A percentile compares a stretch with the other conserved stretches of the same genome.
These are phyloP conservation scores for Apotomis betuletana DNA, from an alignment of 2,888 invertebrate genomes.

Conservation along the genomic window DNA sequence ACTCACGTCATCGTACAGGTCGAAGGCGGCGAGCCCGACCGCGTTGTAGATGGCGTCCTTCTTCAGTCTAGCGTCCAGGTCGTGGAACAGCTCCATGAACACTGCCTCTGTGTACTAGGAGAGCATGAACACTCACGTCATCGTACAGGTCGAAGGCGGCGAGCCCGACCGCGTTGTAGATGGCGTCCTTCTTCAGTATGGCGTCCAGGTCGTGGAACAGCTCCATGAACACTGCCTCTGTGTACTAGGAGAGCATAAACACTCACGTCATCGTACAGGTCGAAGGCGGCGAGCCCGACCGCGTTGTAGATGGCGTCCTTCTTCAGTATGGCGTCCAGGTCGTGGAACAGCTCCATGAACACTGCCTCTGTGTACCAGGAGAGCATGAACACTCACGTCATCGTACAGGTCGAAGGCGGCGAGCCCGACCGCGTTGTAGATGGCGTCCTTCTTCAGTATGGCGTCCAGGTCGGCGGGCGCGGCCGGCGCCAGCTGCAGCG, in stretches of 20 bases:
- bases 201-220: no score
- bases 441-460: slow-evolving; percentile 94
- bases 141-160: no score
- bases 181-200: no score
- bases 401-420: slow-evolving; percentile 95
- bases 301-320: slow-evolving; percentile 98
- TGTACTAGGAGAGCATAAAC: slow-evolving; percentile 5
- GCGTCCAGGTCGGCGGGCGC: slow-evolving; percentile 89
- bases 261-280: slow-evolving; percentile 93
- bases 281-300: slow-evolving; percentile 93
- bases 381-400: slow-evolving; percentile 82
- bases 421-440: slow-evolving; percentile 95
- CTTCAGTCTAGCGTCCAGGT: no score
- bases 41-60: no score
- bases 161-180: no score
- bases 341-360: slow-evolving; percentile 92
- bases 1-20: no score
- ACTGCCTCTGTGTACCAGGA: slow-evolving; percentile 84
- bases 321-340: slow-evolving; percentile 90
- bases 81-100: no score
- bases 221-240: no score
- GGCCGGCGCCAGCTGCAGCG: slow-evolving; percentile 87
- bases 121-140: no score
- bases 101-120: no score
- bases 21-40: no score